Evolutionary conservation across 2,113 vertebrate genomes (phyloP).

Genomic region (Tupaia chinensis): DNA sequence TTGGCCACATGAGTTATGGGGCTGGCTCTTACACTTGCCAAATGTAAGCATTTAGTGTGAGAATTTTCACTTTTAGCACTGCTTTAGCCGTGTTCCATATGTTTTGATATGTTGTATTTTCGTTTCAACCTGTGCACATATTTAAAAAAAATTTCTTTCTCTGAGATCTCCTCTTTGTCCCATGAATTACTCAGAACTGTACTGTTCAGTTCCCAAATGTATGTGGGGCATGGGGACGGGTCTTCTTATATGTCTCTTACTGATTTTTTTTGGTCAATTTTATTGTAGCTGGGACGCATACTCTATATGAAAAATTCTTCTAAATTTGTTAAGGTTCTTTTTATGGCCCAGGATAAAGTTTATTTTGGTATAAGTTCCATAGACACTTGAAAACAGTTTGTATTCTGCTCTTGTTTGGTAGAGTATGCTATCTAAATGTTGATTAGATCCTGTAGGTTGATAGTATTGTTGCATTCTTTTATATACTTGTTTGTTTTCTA

Average conservation of each 20-base stretch:
- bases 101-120: not conserved
- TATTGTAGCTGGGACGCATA: not conserved
- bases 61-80: not conserved
- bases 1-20: not conserved
- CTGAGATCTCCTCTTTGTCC: not conserved
- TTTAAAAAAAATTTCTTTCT: not conserved
- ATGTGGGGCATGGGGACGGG: not conserved
- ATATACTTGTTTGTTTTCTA: not conserved
- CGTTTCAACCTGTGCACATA: not conserved
- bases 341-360: not conserved
- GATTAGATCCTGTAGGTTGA: not conserved
- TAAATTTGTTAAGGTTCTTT: not conserved
- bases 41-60: not conserved
- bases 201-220: not conserved
- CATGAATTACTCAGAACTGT: not conserved
- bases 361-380: not conserved
- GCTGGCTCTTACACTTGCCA: not conserved
- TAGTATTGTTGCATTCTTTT: not conserved
- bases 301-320: not conserved
- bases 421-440: not conserved
- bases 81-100: not conserved
- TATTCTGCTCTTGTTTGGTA: not conserved
- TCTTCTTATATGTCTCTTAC: not conserved
- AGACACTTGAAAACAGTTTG: not conserved
- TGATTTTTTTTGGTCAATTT: not conserved